Conservation (phyloP, 2,113 vertebrate genomes). For the Antechinus stuartii region DNA sequence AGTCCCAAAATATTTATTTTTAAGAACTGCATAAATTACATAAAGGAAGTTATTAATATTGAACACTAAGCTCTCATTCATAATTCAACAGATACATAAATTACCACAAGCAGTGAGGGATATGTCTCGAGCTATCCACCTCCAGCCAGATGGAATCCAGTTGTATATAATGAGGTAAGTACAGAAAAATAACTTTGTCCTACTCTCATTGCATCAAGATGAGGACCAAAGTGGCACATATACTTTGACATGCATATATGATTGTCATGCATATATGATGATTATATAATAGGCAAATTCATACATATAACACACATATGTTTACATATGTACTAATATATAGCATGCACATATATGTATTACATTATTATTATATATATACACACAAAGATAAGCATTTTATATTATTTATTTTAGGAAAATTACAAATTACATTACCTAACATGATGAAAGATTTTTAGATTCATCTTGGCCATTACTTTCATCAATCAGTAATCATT, state of each 20-base stretch:
- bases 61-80: conserved; percentile 51
- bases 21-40: conserved; percentile 9
- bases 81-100: conserved; percentile 81
- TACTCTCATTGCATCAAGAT: neutral
- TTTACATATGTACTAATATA: neutral
- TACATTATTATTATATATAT: neutral
- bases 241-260: neutral
- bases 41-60: conserved; percentile 23
- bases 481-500: neutral
- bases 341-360: too few species aligned
- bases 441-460: neutral
- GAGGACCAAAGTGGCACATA: neutral
- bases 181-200: neutral
- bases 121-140: conserved; percentile 85
- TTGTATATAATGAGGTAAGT: conserved; percentile 86
- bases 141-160: conserved; percentile 83
- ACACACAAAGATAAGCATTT: neutral
- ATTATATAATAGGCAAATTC: neutral
- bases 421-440: neutral
- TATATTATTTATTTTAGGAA: neutral
- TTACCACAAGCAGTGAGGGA: conserved; percentile 83
- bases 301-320: neutral
- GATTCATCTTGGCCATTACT: neutral
- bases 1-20: conserved; percentile 5
- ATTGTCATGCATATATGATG: neutral